Conservation (phyloP, 2,888 invertebrate species). For the Anorthoa munda region DNA sequence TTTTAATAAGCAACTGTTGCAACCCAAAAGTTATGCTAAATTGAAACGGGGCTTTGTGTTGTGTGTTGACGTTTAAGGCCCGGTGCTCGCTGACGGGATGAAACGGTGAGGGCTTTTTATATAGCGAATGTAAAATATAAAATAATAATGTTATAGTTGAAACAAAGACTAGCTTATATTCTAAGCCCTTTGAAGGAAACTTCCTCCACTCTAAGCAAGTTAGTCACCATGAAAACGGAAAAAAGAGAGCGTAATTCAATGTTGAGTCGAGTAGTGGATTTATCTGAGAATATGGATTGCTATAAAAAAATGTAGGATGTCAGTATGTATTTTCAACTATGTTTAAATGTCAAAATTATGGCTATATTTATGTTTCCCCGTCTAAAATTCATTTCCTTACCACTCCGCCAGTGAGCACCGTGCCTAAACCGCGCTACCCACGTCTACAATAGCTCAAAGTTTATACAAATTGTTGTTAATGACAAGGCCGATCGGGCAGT, state of each 20-base stretch:
- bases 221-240: too few relatives aligned
- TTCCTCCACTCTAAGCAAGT: neutral
- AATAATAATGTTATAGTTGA: neutral
- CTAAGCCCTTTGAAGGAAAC: too few relatives aligned
- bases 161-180: neutral
- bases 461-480: slow-evolving; percentile 84
- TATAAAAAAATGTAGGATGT: too few relatives aligned
- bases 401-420: neutral
- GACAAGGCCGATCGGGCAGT: slow-evolving; percentile 70
- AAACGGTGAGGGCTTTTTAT: neutral
- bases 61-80: slow-evolving; percentile 66
- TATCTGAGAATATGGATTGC: too few relatives aligned
- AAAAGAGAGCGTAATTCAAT: too few relatives aligned
- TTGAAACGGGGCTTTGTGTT: slow-evolving; percentile 76
- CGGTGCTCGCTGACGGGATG: neutral
- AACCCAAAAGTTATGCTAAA: slow-evolving; percentile 82
- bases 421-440: slow-evolving; percentile 66
- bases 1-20: slow-evolving; percentile 79
- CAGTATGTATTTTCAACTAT: too few relatives aligned
- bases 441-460: slow-evolving; percentile 74
- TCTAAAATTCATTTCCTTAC: neutral
- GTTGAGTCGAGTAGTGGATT: too few relatives aligned
- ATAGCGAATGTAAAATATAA: too few relatives aligned
- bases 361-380: neutral
- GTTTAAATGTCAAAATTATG: neutral